These are phyloP conservation scores for Clavelina lepadiformis DNA, from an alignment of 23 tunicate species.

Conservation along the genomic window DNA sequence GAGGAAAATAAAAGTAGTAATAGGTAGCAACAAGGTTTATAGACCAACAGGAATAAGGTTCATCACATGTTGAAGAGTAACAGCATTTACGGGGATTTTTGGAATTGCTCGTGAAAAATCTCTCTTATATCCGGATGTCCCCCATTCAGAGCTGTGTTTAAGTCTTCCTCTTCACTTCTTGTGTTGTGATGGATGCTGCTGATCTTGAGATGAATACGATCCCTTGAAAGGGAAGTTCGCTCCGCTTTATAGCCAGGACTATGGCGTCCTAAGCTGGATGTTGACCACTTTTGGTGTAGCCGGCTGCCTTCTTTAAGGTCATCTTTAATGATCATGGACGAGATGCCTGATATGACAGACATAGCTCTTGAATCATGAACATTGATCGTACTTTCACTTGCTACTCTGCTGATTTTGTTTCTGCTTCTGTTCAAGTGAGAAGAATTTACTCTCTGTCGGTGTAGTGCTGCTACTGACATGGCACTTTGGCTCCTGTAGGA, in stretches of 20 bases:
- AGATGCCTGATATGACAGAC: constrained; percentile 18
- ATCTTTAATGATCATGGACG: constrained; percentile 10
- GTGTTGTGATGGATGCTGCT: constrained; percentile 9
- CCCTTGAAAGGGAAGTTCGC: constrained; percentile 4
- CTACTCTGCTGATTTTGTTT: neutral
- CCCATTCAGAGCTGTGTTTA: constrained; percentile 24
- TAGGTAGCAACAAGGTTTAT: too few species aligned
- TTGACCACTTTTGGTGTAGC: too few species aligned
- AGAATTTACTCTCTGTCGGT: neutral
- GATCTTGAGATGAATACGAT: constrained; percentile 3
- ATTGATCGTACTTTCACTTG: neutral
- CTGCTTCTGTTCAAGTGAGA: neutral
- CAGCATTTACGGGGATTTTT: too few species aligned
- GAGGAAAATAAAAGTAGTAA: too few species aligned
- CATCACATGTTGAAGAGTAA: too few species aligned
- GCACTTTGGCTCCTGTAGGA: neutral
- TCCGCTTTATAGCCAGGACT: too few species aligned
- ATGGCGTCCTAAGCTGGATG: too few species aligned
- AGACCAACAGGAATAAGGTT: too few species aligned
- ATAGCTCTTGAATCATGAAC: constrained; percentile 22
- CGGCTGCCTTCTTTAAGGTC: too few species aligned
- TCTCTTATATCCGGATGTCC: constrained; percentile 30
- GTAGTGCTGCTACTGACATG: too few species aligned
- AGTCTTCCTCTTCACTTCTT: neutral
- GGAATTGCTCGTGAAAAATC: constrained; percentile 14